These are phyloP conservation scores for Sesamia nonagrioides DNA, from an alignment of 1,140 invertebrate genomes.

Conservation along the genomic window DNA sequence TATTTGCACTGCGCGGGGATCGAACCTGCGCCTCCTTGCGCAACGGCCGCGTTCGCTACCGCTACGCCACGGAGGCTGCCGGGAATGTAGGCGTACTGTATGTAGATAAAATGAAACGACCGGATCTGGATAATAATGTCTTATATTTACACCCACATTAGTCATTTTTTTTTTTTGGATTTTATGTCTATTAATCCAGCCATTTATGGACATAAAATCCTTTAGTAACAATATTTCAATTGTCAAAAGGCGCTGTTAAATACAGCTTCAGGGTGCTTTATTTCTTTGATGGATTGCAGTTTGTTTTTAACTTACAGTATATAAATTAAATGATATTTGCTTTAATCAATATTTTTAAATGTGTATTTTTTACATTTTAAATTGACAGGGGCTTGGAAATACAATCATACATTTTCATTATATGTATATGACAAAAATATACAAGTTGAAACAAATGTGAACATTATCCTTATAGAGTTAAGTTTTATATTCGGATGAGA, in stretches of 20 bases:
- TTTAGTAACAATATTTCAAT: background rate
- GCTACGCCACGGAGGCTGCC: too few species aligned
- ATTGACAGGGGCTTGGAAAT: slow-evolving; percentile 33
- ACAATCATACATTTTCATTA: background rate
- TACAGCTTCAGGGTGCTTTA: background rate
- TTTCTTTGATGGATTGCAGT: too few species aligned
- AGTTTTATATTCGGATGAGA: too few species aligned
- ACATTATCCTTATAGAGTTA: too few species aligned
- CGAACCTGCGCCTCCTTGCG: too few species aligned
- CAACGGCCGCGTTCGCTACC: too few species aligned
- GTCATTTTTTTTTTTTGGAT: background rate
- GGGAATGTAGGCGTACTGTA: too few species aligned
- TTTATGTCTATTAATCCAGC: slow-evolving; percentile 47
- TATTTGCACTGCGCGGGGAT: too few species aligned
- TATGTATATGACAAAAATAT: background rate
- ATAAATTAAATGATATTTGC: too few species aligned
- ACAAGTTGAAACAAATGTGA: background rate
- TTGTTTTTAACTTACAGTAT: background rate
- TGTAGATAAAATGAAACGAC: background rate
- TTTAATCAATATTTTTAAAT: background rate
- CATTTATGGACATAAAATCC: slow-evolving; percentile 42
- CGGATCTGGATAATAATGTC: slow-evolving; percentile 2
- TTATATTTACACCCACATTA: slow-evolving; percentile 22
- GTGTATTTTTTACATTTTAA: slow-evolving; percentile 1
- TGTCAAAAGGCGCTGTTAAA: background rate